Evolutionary conservation across 2,888 invertebrate species (phyloP).

Genomic region (Lucinisca nassula): DNA sequence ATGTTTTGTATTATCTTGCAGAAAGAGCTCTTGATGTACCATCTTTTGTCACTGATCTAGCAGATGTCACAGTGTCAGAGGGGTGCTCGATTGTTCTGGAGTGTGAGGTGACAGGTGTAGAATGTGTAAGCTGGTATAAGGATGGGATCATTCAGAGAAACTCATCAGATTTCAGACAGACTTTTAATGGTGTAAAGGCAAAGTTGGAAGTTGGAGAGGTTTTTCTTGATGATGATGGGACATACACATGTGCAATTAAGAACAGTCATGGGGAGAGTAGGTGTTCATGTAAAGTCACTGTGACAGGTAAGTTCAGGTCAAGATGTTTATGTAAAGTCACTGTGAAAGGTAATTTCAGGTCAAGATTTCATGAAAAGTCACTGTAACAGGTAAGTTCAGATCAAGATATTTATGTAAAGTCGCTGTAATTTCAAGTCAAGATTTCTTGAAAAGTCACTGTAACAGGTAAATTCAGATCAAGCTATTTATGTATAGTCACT

Average conservation of each 20-base stretch:
- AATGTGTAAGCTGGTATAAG: conserved; percentile 80
- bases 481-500: too few species aligned
- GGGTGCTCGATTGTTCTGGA: conserved; percentile 77
- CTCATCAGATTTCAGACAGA: conserved; percentile 80
- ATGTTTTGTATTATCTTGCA: too few species aligned
- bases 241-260: conserved; percentile 77
- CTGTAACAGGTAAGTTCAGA: too few species aligned
- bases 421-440: too few species aligned
- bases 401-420: too few species aligned
- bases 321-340: too few species aligned
- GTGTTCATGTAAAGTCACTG: conserved; percentile 73
- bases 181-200: conserved; percentile 76
- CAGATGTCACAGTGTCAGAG: conserved; percentile 75
- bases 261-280: conserved; percentile 76
- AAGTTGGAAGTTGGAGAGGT: conserved; percentile 80
- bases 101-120: conserved; percentile 74
- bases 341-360: too few species aligned
- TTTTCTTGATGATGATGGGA: conserved; percentile 80
- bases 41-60: conserved; percentile 67
- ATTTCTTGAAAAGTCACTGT: conserved; percentile 75
- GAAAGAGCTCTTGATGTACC: conserved; percentile 51
- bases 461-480: conserved; percentile 65
- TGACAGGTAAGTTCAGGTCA: conserved; percentile 69
- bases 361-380: too few species aligned
- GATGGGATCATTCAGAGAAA: conserved; percentile 77